phyloP scores from a whole-genome alignment of 2,888 invertebrate genomes.

The Rosalia funebris region DNA sequence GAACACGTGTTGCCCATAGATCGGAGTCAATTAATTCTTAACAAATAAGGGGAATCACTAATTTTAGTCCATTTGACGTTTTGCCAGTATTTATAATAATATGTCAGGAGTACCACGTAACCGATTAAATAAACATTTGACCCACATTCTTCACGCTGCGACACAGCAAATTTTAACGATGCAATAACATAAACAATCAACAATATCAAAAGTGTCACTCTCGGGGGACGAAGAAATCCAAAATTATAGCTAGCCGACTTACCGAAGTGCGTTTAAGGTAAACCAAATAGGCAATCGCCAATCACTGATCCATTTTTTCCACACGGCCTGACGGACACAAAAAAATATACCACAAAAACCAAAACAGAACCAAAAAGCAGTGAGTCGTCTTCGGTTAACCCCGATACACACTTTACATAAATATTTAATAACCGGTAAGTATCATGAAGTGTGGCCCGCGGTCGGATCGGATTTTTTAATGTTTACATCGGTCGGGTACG shows the following conservation, averaged over 20 bases:
- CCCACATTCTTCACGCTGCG: conserved; percentile 13
- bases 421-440: conserved; percentile 25
- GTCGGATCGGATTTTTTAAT: conserved; percentile 29
- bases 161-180: conserved; percentile 9
- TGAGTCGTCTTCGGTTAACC: conserved; percentile 18
- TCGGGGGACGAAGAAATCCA: not conserved
- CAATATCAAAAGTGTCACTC: not conserved
- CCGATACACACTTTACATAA: conserved; percentile 33
- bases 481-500: conserved; percentile 28
- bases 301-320: conserved; percentile 14
- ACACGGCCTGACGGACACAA: not conserved
- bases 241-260: not conserved
- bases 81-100: conserved; percentile 19
- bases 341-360: conserved; percentile 3
- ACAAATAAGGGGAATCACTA: not conserved
- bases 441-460: conserved; percentile 31
- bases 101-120: not conserved
- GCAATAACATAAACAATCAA: conserved; percentile 4
- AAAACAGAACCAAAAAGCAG: conserved; percentile 17
- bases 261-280: not conserved
- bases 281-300: not conserved
- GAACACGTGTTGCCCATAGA: not conserved
- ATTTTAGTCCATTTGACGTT: conserved; percentile 1
- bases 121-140: conserved; percentile 1
- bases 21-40: not conserved